Percentiles rank a stretch among this genome's conserved stretches.
Conservation (phyloP, 1,140 invertebrate genomes). For the Megathymus violae region DNA sequence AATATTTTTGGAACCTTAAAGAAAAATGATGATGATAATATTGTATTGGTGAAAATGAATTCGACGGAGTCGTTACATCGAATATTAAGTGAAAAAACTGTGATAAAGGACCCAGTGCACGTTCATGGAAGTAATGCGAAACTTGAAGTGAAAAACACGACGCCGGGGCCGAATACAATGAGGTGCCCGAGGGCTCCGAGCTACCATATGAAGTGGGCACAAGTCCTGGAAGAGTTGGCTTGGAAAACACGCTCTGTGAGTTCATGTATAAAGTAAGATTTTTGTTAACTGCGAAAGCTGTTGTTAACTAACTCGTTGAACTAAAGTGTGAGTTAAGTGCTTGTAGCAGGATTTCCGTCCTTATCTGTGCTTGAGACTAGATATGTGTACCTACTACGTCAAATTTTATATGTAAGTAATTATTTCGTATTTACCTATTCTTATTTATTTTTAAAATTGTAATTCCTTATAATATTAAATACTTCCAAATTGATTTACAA, state of each 20-base stretch:
- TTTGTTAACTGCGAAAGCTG: conserved; percentile 11
- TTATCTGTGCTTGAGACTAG: neutral
- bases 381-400: neutral
- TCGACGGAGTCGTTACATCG: conserved; percentile 27
- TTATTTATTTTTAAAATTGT: no score
- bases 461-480: no score
- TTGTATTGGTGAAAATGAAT: conserved; percentile 32
- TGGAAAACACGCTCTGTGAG: conserved; percentile 60
- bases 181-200: conserved; percentile 39
- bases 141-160: conserved; percentile 10
- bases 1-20: conserved; percentile 2
- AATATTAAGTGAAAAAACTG: conserved; percentile 46
- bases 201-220: conserved; percentile 56
- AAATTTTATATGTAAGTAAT: no score
- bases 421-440: no score
- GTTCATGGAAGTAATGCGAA: conserved; percentile 21
- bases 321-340: conserved; percentile 5
- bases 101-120: conserved; percentile 26
- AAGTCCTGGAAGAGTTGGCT: conserved; percentile 64
- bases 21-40: conserved; percentile 10
- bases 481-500: no score
- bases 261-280: conserved; percentile 29
- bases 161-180: conserved; percentile 17
- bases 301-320: conserved; percentile 9
- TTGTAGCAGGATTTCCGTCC: conserved; percentile 3